Conservation (phyloP, 1,140 invertebrate species). For the Oedothorax gibbosus region DNA sequence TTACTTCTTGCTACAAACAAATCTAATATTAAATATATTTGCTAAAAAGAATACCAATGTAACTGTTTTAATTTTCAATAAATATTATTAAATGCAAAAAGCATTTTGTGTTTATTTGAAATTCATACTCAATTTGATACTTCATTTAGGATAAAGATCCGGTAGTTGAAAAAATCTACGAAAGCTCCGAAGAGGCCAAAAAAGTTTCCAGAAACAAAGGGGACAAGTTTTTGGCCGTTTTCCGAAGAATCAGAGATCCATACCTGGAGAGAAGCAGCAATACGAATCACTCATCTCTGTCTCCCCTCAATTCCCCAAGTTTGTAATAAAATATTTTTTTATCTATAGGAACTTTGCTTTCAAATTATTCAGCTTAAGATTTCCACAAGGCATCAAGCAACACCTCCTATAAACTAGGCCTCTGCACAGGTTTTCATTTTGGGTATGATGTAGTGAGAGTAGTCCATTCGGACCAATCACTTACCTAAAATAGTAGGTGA, state of each 20-base stretch:
- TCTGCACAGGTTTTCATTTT: too few relatives aligned
- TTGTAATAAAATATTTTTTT: too few relatives aligned
- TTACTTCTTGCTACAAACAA: too few relatives aligned
- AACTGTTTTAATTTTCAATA: neutral
- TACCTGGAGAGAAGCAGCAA: conserved; percentile 39
- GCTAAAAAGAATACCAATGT: neutral
- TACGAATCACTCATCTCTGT: neutral
- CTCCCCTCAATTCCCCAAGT: too few relatives aligned
- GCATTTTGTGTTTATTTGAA: neutral
- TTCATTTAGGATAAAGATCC: conserved; percentile 79
- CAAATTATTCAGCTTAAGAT: too few relatives aligned
- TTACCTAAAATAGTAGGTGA: too few relatives aligned
- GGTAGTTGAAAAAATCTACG: conserved; percentile 87
- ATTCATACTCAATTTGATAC: conserved; percentile 3
- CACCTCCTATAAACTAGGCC: too few relatives aligned
- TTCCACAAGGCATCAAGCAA: too few relatives aligned
- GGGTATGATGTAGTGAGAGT: too few relatives aligned
- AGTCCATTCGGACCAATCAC: too few relatives aligned
- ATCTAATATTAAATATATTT: neutral
- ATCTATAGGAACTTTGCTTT: too few relatives aligned
- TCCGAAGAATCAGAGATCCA: conserved; percentile 77
- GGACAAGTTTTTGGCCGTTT: conserved; percentile 93
- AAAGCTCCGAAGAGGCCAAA: conserved; percentile 97
- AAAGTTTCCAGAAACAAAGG: conserved; percentile 97
- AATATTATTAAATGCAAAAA: neutral